phyloP scores from a whole-genome alignment of 2,797 vertebrate species.

The Gymnothorax reevesii region DNA sequence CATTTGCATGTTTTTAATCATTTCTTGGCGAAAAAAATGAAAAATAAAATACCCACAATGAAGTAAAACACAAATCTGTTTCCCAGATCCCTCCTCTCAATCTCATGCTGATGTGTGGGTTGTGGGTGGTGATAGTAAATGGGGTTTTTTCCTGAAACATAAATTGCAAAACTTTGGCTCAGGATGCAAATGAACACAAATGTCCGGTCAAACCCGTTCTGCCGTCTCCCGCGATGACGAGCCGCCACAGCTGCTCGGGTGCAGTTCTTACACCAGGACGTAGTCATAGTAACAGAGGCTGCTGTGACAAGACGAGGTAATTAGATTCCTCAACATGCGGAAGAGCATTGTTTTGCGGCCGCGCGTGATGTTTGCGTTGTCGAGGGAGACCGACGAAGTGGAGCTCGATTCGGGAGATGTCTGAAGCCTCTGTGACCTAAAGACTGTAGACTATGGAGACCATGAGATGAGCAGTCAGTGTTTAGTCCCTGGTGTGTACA shows the following conservation, averaged over 20 bases:
- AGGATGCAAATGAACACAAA: background rate
- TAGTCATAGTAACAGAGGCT: background rate
- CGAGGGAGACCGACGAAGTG: background rate
- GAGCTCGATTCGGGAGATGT: too few relatives aligned
- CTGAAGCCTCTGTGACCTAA: too few relatives aligned
- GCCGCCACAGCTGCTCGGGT: background rate
- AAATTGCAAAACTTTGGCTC: background rate
- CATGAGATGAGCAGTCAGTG: too few relatives aligned
- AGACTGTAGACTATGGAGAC: too few relatives aligned
- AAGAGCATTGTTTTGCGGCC: conserved; percentile 11
- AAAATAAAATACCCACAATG: conserved; percentile 61
- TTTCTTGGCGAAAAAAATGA: conserved; percentile 41
- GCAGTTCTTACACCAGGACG: background rate
- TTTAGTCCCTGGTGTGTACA: too few relatives aligned
- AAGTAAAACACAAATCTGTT: conserved; percentile 50
- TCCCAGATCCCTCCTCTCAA: background rate
- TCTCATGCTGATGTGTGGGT: too few relatives aligned
- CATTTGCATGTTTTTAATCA: conserved; percentile 66
- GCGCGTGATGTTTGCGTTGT: too few relatives aligned
- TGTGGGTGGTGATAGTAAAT: background rate
- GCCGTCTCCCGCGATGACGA: background rate
- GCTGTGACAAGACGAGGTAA: background rate
- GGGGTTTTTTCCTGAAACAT: background rate
- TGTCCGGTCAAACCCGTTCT: background rate
- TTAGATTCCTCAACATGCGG: background rate